These are phyloP conservation scores for Fukomys damarensis DNA, from an alignment of 2,113 vertebrate species.

Conservation along the genomic window DNA sequence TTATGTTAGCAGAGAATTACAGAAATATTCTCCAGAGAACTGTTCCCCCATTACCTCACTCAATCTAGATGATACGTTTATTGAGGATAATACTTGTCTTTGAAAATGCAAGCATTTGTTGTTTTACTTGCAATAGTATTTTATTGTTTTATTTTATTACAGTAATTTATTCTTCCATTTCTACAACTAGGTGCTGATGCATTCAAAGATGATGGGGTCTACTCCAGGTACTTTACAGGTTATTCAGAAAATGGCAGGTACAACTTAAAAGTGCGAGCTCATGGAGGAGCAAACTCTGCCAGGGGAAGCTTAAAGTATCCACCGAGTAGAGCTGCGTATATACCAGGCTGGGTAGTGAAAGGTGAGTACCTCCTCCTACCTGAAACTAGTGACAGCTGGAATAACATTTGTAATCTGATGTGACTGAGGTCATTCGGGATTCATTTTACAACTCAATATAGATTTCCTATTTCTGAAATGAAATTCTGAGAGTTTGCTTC, in stretches of 20 bases:
- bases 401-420: not conserved
- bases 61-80: not conserved
- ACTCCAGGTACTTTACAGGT: constrained; percentile 86
- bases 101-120: not conserved
- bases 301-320: not conserved
- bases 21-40: not conserved
- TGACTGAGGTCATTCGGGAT: not conserved
- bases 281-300: constrained; percentile 25
- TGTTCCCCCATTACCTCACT: not conserved
- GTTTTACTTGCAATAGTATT: constrained; percentile 4
- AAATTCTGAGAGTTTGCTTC: constrained; percentile 10
- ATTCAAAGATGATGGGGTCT: constrained; percentile 85
- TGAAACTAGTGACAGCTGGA: not conserved
- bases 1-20: not conserved
- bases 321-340: constrained; percentile 64
- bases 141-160: constrained; percentile 37
- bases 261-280: constrained; percentile 85
- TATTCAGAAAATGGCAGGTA: constrained; percentile 80
- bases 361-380: constrained; percentile 71
- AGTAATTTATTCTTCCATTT: constrained; percentile 41
- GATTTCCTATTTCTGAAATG: not conserved
- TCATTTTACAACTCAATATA: constrained; percentile 14
- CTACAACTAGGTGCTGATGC: constrained; percentile 84
- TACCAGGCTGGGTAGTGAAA: constrained; percentile 84
- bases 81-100: not conserved